phyloP scores from a whole-genome alignment of 2,888 invertebrate species.

The Brachylomia viminalis region DNA sequence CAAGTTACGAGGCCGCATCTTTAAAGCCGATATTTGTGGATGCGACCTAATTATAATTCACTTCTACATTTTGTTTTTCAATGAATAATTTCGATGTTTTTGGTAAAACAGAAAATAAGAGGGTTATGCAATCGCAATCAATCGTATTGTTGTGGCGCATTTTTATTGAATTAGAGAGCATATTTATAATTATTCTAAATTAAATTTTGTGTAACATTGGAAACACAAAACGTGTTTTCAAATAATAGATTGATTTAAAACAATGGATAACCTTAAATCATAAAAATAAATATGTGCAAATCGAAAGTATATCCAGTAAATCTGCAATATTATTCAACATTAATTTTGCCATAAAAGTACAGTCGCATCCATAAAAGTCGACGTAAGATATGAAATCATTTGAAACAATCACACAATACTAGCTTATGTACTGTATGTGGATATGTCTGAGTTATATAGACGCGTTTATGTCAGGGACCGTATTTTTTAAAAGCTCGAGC shows the following conservation, averaged over 20 bases:
- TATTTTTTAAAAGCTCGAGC: slow-evolving; percentile 43
- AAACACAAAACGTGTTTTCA: not conserved
- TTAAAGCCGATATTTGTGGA: slow-evolving; percentile 34
- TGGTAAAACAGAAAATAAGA: too few species aligned
- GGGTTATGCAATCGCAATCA: too few species aligned
- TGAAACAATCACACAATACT: slow-evolving; percentile 45
- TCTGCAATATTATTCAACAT: not conserved
- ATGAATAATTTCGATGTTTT: too few species aligned
- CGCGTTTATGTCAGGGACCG: slow-evolving; percentile 34
- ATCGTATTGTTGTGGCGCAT: too few species aligned
- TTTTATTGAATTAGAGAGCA: too few species aligned
- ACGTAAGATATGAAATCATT: slow-evolving; percentile 41
- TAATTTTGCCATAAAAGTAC: slow-evolving; percentile 37
- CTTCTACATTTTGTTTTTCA: not conserved
- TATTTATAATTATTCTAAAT: too few species aligned
- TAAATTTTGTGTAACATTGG: not conserved
- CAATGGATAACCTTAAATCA: not conserved
- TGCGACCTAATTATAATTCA: slow-evolving; percentile 5
- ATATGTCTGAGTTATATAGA: slow-evolving; percentile 60
- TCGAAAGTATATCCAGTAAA: not conserved
- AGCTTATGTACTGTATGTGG: slow-evolving; percentile 48
- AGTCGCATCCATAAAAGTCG: slow-evolving; percentile 55
- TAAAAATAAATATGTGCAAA: not conserved
- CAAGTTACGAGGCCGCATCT: slow-evolving; percentile 72
- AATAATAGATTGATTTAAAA: not conserved